Base-by-base conservation (phyloP, 92 coral and sea anemone genomes). In the Micromussa lordhowensis region DNA sequence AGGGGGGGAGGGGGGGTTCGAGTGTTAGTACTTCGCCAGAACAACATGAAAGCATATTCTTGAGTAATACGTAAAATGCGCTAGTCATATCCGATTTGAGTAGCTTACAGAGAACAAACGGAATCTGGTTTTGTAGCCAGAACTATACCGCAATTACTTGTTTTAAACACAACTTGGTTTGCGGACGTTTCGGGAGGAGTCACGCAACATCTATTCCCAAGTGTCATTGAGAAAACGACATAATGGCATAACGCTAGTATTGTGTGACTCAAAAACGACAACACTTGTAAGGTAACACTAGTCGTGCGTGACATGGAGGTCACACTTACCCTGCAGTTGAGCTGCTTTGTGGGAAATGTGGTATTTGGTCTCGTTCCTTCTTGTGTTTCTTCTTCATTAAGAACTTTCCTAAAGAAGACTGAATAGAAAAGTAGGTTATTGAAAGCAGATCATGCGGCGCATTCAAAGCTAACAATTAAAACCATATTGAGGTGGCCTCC, bases 391-490 rank as follows among this genome's bases (percentile, higher is more conserved):
- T 90, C 61, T 90, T 90, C 71, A 89, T 88, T 26, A 90, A 88
- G 71, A 93, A 93, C 74, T 86, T 88, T 51, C 95, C 95, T 36
- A 93, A 61, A 24, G 95, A 93, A 21, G 95, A 70, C 95, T 93
- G 82, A 35, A 17, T 2, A 77, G 48, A 26, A 86, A 59, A 61
- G 68, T 8, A 9, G 51, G 13, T 44, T 44, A 44, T 44, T 44
- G 12, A 8, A 36, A 36, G 38, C 51, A 40, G 48, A 7, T 40
- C 7, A 7, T 40, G 48, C 48, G 0, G 9, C 51, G 51, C 8
- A 44, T 13, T 8, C 12, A 44, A 44, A 9, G 13, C 51, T 44
- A 44, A 44, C 51, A 12, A 44, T 8, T 44, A 44, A 44, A 44
- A 5, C 51, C 51, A 44, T 44, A 44, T 44, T 44, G 12, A 44